Percentiles rank a stretch among this genome's conserved stretches.
Evolutionary conservation across 2,888 invertebrate species (phyloP).

Genomic region (Odontocerum albicorne): DNA sequence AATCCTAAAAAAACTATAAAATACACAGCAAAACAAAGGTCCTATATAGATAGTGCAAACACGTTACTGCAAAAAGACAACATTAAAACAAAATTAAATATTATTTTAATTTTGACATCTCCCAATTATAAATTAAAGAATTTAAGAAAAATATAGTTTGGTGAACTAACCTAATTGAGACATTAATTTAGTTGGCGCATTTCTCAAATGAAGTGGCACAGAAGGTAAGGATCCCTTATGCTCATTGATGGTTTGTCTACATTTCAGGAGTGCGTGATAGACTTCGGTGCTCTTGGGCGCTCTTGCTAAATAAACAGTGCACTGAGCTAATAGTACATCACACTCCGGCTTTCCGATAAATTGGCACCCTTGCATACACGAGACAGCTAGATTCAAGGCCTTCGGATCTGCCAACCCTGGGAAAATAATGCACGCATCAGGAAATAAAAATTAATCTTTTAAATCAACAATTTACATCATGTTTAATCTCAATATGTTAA

Average conservation of each 20-base stretch:
- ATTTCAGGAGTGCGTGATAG: constrained; percentile 60
- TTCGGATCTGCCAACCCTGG: constrained; percentile 67
- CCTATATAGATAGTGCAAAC: background rate
- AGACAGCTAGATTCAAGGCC: constrained; percentile 68
- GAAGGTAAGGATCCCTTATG: constrained; percentile 70
- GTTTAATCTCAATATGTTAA: too few species aligned
- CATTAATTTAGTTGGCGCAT: constrained; percentile 81
- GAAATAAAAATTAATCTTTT: too few species aligned
- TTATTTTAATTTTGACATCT: too few species aligned
- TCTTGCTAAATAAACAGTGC: constrained; percentile 73
- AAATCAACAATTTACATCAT: too few species aligned
- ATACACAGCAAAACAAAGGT: too few species aligned
- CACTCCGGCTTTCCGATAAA: constrained; percentile 82
- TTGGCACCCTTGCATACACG: constrained; percentile 78
- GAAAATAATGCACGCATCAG: too few species aligned
- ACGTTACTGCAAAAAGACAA: background rate
- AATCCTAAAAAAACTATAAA: too few species aligned
- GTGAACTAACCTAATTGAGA: constrained; percentile 74
- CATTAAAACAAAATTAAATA: background rate
- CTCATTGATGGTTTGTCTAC: constrained; percentile 61
- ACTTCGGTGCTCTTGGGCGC: constrained; percentile 73
- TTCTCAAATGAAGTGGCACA: constrained; percentile 77
- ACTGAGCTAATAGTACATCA: constrained; percentile 75
- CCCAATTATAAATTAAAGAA: too few species aligned
- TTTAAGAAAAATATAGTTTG: constrained; percentile 29